These are phyloP conservation scores for Drosophila limbata DNA, from an alignment of 2,888 invertebrate species.

Conservation along the genomic window DNA sequence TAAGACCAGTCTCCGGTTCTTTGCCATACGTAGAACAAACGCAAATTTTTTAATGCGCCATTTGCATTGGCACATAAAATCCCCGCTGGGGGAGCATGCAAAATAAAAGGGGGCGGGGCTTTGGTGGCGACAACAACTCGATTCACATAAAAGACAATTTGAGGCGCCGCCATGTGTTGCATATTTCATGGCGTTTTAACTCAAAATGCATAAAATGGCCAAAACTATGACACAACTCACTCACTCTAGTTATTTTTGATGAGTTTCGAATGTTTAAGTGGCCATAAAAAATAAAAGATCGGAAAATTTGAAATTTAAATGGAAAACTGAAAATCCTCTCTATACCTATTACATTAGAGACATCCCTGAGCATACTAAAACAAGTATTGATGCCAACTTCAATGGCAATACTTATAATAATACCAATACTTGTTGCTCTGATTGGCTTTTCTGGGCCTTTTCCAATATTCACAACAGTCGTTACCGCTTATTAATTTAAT, in stretches of 20 bases:
- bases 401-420: too few relatives aligned
- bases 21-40: constrained; percentile 52
- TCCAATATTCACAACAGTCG: too few relatives aligned
- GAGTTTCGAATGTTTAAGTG: constrained; percentile 67
- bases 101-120: constrained; percentile 20
- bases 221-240: constrained; percentile 33
- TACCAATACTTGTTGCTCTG: too few relatives aligned
- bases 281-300: constrained; percentile 57
- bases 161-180: constrained; percentile 72
- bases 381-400: too few relatives aligned
- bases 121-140: constrained; percentile 30
- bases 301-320: constrained; percentile 23
- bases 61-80: constrained; percentile 74
- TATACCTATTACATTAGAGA: too few relatives aligned
- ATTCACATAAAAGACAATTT: constrained; percentile 70
- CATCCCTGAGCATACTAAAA: too few relatives aligned
- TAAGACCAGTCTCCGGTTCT: constrained; percentile 46
- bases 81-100: constrained; percentile 30
- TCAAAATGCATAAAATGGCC: constrained; percentile 61
- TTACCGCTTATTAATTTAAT: too few relatives aligned
- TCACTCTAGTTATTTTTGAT: constrained; percentile 48
- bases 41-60: constrained; percentile 78
- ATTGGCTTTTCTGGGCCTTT: too few relatives aligned
- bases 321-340: constrained; percentile 8
- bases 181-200: constrained; percentile 76